These are phyloP conservation scores for Rhynchonycteris naso DNA, from an alignment of 2,797 vertebrate species.

Conservation along the genomic window DNA sequence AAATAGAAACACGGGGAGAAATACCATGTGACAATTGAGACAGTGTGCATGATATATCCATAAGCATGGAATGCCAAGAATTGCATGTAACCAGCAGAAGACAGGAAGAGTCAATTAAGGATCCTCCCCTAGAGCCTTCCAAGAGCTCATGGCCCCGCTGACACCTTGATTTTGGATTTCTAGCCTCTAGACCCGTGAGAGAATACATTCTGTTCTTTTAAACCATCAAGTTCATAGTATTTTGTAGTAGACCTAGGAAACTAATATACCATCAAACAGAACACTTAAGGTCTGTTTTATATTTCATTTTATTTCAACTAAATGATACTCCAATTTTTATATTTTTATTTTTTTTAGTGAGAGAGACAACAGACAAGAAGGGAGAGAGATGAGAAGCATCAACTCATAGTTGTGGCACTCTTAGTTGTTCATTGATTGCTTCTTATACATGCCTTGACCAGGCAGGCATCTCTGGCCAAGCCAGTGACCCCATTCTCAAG, in stretches of 20 bases:
- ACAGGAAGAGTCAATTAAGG: background rate
- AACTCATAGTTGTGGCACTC: no score
- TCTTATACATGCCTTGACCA: no score
- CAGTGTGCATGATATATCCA: background rate
- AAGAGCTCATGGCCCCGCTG: background rate
- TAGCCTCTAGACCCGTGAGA: background rate
- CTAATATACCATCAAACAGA: background rate
- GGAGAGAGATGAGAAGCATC: no score
- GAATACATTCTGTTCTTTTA: background rate
- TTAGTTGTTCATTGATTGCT: no score
- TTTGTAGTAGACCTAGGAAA: background rate
- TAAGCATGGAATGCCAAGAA: background rate
- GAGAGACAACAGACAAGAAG: no score
- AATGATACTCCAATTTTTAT: background rate
- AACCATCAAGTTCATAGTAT: background rate
- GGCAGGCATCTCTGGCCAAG: no score
- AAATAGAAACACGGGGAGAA: background rate
- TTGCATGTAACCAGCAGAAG: accelerated
- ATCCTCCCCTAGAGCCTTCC: background rate
- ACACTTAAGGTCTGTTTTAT: background rate
- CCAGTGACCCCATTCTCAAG: no score
- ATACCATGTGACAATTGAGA: accelerated
- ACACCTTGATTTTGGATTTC: background rate
- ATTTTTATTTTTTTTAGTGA: no score
- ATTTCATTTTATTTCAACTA: background rate